Evolutionary conservation across 1,140 invertebrate species (phyloP), one percentile per base, ranked within the genome.

Genomic region (Radopholus similis): DNA sequence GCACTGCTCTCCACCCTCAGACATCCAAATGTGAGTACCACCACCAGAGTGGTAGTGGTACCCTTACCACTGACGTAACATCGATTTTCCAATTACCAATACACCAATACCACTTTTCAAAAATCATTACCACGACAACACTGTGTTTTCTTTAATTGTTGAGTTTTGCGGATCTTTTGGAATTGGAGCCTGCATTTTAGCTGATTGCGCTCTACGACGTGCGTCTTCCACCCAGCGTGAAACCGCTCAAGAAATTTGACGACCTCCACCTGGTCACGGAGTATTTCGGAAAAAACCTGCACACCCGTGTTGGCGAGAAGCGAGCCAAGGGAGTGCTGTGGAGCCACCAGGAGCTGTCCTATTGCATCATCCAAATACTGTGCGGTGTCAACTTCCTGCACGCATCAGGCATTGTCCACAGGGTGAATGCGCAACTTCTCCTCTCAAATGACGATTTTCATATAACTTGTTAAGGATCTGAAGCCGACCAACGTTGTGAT

Each of bases 401-500:
- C 21, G 40, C 26, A 21, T 62, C 59, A 4, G 59, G 59, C 42
- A 62, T 62, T 62, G 59, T 62, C 9, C 59, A 62, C 47, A 32
- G 59, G 21, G 59, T 62, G 28, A 57, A 44, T 28, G 15, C 15
- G 15, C 37, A 2, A 15, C 37, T 3, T 47, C 11, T 40, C n/a
- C n/a, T 42, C 18, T 42, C 18, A 1, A 42, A 42, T 2, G 11
- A 38, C 18, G 18, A 42, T 37, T 18, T 60, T 37, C 21, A 57
- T 57, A 37, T 38, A 37, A 60, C 21, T 26, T 44, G 35, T 47
- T 13, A 21, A 62, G 59, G 59, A 62, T 62, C 47, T 62, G 47
- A 64, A 64, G 35, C 58, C 63, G 44, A 64, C 63, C 18, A 64
- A 64, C 38, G 35, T 64, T 40, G 63, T 64, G 21, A 64, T 58